Conservation (phyloP, 2,113 vertebrate genomes). For the Cariama cristata region DNA sequence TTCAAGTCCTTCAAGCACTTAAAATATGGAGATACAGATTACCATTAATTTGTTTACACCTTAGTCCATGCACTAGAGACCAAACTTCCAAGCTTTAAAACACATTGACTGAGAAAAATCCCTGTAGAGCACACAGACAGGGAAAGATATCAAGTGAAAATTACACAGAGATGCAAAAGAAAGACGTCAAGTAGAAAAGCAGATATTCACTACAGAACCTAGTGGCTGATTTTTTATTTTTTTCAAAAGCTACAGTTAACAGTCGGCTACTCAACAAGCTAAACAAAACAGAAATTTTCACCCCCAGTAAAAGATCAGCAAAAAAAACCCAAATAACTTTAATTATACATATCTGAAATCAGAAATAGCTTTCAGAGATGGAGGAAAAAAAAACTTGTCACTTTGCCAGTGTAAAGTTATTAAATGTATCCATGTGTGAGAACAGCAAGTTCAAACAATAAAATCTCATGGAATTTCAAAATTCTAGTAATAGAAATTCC, state of each 20-base stretch:
- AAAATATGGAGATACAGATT: neutral
- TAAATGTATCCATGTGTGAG: neutral
- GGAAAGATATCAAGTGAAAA: neutral
- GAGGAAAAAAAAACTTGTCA: neutral
- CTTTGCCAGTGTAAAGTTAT: neutral
- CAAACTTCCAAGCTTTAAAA: neutral
- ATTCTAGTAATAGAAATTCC: neutral
- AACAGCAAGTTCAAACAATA: neutral
- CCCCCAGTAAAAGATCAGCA: neutral
- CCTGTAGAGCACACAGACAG: neutral
- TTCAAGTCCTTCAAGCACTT: neutral
- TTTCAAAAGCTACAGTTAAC: neutral
- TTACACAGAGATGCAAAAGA: neutral
- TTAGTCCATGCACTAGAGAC: neutral
- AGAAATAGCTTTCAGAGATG: neutral
- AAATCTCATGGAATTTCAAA: neutral
- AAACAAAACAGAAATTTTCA: neutral
- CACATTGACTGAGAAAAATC: neutral
- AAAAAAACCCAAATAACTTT: neutral
- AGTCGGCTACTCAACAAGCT: neutral
- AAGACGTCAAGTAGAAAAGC: neutral
- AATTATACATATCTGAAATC: neutral
- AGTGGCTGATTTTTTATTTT: neutral
- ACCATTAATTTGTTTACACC: neutral
- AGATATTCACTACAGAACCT: neutral